phyloP scores from a whole-genome alignment of 2,888 invertebrate genomes.

The Nymphalis polychloros region DNA sequence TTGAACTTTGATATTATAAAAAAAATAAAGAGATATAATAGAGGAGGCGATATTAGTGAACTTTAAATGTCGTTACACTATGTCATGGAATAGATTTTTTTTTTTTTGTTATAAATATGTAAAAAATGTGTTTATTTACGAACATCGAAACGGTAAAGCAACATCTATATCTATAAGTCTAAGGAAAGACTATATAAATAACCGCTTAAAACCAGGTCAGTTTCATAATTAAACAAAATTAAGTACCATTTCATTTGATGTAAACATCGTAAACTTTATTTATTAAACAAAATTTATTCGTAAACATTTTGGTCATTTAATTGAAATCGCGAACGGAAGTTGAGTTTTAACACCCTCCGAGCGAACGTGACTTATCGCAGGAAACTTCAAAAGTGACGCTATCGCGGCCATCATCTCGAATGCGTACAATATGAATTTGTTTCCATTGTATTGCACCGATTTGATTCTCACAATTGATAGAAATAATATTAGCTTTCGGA shows the following conservation, averaged over 20 bases:
- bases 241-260: background rate
- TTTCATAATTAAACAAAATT: too few relatives aligned
- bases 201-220: too few relatives aligned
- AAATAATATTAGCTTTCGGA: background rate
- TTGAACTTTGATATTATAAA: too few relatives aligned
- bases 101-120: too few relatives aligned
- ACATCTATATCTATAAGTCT: too few relatives aligned
- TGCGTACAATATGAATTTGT: conserved; percentile 62
- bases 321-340: conserved; percentile 60
- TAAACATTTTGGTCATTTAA: conserved; percentile 50
- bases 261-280: conserved; percentile 6
- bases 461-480: background rate
- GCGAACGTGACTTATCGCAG: conserved; percentile 69
- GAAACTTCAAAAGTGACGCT: conserved; percentile 70
- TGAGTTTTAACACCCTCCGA: conserved; percentile 63
- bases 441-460: conserved; percentile 17
- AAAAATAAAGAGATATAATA: too few relatives aligned
- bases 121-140: too few relatives aligned
- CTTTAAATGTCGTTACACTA: too few relatives aligned
- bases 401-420: conserved; percentile 68
- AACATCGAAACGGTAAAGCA: too few relatives aligned
- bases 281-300: conserved; percentile 21
- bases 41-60: too few relatives aligned
- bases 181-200: too few relatives aligned
- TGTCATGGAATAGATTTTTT: too few relatives aligned